Conservation (phyloP, 2,888 invertebrate genomes). For the Lepetodrilus schrolli region DNA sequence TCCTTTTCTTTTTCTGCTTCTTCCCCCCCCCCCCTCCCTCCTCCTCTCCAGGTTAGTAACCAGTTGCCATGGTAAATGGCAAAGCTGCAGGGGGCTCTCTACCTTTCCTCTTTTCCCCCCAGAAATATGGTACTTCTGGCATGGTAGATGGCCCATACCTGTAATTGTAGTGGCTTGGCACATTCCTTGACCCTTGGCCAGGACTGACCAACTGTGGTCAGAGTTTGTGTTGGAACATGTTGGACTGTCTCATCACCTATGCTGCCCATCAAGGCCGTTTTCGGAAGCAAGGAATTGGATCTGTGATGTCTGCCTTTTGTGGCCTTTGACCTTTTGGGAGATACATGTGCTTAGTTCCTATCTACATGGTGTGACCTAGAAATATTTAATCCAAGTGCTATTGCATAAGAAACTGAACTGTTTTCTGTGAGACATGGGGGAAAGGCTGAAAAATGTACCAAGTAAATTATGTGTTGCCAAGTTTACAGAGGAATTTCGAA, state of each 20-base stretch:
- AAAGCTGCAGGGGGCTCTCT: not conserved
- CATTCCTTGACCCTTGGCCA: not conserved
- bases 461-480: too few relatives aligned
- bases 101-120: not conserved
- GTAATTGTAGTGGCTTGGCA: conserved; percentile 2
- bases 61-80: conserved; percentile 20
- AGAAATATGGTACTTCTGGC: not conserved
- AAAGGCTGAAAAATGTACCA: not conserved
- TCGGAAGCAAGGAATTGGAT: not conserved
- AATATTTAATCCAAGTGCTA: conserved; percentile 15
- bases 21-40: too few relatives aligned
- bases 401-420: not conserved
- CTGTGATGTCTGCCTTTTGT: conserved; percentile 9
- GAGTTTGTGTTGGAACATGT: too few relatives aligned
- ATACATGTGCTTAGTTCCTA: conserved; percentile 13
- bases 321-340: conserved; percentile 9
- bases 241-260: too few relatives aligned
- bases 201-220: not conserved
- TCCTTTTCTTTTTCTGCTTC: too few relatives aligned
- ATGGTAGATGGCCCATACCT: not conserved
- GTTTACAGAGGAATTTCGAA: too few relatives aligned
- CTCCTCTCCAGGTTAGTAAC: too few relatives aligned
- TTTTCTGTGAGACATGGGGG: not conserved
- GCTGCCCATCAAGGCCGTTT: not conserved
- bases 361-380: conserved; percentile 14